Evolutionary conservation across 2,113 vertebrate genomes (phyloP).

Genomic region (Montifringilla adamsi): DNA sequence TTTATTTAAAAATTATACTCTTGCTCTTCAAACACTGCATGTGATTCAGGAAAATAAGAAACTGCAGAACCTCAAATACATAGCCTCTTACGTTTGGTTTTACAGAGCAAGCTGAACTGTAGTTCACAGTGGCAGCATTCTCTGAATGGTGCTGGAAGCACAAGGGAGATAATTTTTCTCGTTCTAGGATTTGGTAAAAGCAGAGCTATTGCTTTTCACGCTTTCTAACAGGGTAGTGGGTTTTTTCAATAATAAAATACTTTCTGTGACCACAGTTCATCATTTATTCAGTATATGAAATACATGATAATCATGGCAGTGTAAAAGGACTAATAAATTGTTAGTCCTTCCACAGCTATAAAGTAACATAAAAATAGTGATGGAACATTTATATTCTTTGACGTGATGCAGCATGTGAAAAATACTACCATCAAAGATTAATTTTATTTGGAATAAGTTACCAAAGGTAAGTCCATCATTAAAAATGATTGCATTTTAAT

Average conservation of each 20-base stretch:
- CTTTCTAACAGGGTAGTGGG: neutral
- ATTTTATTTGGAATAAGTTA: constrained; percentile 17
- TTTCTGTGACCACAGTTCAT: neutral
- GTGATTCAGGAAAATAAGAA: neutral
- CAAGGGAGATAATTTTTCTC: neutral
- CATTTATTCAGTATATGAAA: neutral
- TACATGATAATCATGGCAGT: neutral
- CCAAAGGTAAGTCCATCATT: neutral
- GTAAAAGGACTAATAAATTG: constrained; percentile 8
- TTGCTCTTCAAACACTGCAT: neutral
- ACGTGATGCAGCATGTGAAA: neutral
- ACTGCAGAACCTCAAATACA: neutral
- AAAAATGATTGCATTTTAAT: neutral
- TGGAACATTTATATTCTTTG: constrained; percentile 8
- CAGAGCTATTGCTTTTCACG: neutral
- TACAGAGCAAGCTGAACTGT: neutral
- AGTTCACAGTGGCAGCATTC: neutral
- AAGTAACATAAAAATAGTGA: neutral
- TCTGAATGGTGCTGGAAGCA: neutral
- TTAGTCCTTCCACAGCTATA: neutral
- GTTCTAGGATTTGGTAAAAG: neutral
- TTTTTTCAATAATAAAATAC: neutral
- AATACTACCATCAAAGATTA: neutral
- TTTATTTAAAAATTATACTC: neutral
- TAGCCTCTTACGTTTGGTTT: neutral